Evolutionary conservation across 2,113 vertebrate genomes (phyloP).

Genomic region (Ciconia stormi): DNA sequence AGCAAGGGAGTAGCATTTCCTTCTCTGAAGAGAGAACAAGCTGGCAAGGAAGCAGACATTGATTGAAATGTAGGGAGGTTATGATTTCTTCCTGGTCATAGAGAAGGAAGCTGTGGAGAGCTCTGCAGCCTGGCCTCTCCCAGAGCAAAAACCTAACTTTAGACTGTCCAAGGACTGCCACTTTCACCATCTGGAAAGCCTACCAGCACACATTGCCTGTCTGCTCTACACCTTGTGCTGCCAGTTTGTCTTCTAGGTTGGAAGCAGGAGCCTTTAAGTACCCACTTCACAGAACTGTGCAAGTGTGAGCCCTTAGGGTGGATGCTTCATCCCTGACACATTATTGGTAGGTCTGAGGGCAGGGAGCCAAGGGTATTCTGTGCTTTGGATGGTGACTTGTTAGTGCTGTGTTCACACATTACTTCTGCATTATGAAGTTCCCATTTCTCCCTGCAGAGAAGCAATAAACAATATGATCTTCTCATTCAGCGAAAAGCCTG

Average conservation of each 20-base stretch:
- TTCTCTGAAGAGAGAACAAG: neutral
- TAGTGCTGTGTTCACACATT: neutral
- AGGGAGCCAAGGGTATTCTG: neutral
- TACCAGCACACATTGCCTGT: neutral
- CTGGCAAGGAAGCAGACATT: constrained; percentile 13
- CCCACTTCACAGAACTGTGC: neutral
- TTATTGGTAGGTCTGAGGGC: neutral
- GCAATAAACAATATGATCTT: neutral
- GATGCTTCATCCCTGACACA: neutral
- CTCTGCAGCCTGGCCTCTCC: neutral
- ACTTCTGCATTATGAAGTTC: neutral
- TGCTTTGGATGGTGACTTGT: neutral
- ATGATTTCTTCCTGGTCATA: neutral
- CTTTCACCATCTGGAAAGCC: neutral
- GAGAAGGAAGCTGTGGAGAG: neutral
- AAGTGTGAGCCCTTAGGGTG: neutral
- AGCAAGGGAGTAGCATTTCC: neutral
- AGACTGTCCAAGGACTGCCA: neutral
- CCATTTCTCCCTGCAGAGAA: neutral
- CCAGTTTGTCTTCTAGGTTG: neutral
- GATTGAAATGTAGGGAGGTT: neutral
- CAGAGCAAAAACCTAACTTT: neutral
- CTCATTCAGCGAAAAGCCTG: neutral
- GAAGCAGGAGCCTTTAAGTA: neutral
- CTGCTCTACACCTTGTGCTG: neutral